Base-by-base conservation (phyloP, 2,113 vertebrate species). In the Lichenostomus cassidix region DNA sequence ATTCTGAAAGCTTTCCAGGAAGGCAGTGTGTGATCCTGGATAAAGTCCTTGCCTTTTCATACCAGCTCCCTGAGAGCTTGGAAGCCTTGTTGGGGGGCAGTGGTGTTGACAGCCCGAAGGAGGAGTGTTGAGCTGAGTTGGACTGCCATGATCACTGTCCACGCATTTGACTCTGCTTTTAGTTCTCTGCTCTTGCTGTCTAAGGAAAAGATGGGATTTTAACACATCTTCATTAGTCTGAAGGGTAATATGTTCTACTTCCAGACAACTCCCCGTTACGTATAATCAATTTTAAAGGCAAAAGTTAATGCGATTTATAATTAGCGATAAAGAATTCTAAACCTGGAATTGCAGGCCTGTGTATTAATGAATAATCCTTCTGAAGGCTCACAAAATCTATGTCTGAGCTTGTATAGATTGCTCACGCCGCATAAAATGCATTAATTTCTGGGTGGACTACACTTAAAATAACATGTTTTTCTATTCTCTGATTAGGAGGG, bases 261-360 rank as follows among this genome's bases (percentile, higher is more conserved):
- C 16, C 83, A 92, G 95, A 92, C 90, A 87, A 86, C 90, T 96
- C 73, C 47, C 49, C 0, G 37, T 95, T 96, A 90, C 9, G 3
- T 93, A 46, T 79, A 92, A 90, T 94, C 92, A 90, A 90, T 95
- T 94, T 94, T 96, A 97, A 96, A 96, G 86, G 95, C 84, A 91
- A 82, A 94, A 95, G 87, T 94, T 95, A 95, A 95, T 96, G 93
- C 5, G 9, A 92, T 95, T 96, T 96, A 84, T 96, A 95, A 96
- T 95, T 93, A 84, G 92, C 0, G 39, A 85, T 85, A 79, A 94
- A 81, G 81, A 87, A 94, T 90, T 90, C 90, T 95, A 76, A 90
- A 85, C 88, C 89, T 94, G 78, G 87, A 95, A 85, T 95, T 90
- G 69, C 89, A 89, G 76, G 63, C 79, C 67, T 53, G 75, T 59